Conservation (phyloP, 1,140 invertebrate genomes). For the Acromyrmex charruanus region DNA sequence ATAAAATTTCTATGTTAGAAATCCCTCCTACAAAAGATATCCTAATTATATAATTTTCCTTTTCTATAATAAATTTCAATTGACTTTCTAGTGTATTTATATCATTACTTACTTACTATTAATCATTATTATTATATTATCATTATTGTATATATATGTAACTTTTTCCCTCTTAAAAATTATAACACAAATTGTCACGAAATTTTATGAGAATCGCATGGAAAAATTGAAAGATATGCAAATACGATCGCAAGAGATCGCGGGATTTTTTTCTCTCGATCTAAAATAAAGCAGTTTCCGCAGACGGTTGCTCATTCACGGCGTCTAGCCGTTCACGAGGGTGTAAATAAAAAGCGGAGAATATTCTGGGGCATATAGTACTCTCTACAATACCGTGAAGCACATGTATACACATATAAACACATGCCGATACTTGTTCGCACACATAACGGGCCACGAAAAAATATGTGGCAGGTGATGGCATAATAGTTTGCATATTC, state of each 20-base stretch:
- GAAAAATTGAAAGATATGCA: not conserved
- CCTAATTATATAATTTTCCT: not conserved
- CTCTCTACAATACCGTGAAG: constrained; percentile 18
- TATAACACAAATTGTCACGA: constrained; percentile 13
- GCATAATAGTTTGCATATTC: constrained; percentile 81
- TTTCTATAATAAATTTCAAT: not conserved
- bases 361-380: not conserved
- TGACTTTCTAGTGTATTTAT: not conserved
- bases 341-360: constrained; percentile 41
- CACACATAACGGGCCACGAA: constrained; percentile 23
- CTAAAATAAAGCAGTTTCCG: constrained; percentile 21
- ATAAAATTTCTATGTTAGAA: not conserved
- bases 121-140: too few species aligned
- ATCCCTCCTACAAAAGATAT: not conserved
- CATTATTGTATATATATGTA: too few species aligned
- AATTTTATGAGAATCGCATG: not conserved
- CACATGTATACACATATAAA: not conserved
- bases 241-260: not conserved
- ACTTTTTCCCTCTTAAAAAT: not conserved
- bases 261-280: constrained; percentile 1
- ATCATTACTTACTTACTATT: too few species aligned
- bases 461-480: constrained; percentile 72
- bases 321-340: constrained; percentile 13
- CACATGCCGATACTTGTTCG: constrained; percentile 44
- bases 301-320: constrained; percentile 18